These are phyloP conservation scores for Drosophila demipolita DNA, from an alignment of 2,888 invertebrate genomes.

Conservation along the genomic window DNA sequence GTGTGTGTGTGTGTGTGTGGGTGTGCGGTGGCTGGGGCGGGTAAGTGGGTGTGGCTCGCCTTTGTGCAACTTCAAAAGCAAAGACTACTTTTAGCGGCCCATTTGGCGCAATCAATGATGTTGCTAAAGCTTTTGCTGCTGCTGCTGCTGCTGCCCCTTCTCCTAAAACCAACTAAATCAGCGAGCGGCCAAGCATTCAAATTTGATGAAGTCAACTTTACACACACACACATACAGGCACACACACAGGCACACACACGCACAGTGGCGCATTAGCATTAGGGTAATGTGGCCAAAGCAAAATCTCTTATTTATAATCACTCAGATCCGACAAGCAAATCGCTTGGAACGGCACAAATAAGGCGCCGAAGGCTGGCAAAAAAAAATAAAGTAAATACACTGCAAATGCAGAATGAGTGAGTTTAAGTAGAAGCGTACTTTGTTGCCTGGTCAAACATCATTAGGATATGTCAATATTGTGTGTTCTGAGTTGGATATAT, in stretches of 20 bases:
- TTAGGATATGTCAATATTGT: neutral
- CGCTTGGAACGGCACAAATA: slow-evolving; percentile 45
- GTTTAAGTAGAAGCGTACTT: neutral
- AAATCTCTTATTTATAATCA: slow-evolving; percentile 77
- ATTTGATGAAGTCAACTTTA: slow-evolving; percentile 60
- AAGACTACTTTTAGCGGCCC: slow-evolving; percentile 72
- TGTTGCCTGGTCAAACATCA: neutral
- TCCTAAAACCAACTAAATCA: slow-evolving; percentile 49
- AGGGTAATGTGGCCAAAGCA: slow-evolving; percentile 13
- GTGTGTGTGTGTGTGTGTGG: too few relatives aligned
- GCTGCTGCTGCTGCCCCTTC: neutral
- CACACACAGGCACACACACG: neutral
- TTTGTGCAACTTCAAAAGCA: slow-evolving; percentile 57
- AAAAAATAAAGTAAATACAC: slow-evolving; percentile 32
- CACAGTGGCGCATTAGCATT: slow-evolving; percentile 45
- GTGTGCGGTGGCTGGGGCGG: fast-evolving
- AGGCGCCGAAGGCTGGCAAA: slow-evolving; percentile 29
- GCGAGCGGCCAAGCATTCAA: slow-evolving; percentile 63
- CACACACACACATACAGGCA: slow-evolving; percentile 17
- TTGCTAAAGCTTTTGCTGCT: slow-evolving; percentile 24
- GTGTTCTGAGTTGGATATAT: neutral
- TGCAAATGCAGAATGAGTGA: neutral
- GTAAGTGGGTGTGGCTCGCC: neutral
- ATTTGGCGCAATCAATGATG: slow-evolving; percentile 74
- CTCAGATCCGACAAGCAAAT: slow-evolving; percentile 64